These are phyloP conservation scores for Athetis lepigone DNA, from an alignment of 2,888 invertebrate species.

Conservation along the genomic window DNA sequence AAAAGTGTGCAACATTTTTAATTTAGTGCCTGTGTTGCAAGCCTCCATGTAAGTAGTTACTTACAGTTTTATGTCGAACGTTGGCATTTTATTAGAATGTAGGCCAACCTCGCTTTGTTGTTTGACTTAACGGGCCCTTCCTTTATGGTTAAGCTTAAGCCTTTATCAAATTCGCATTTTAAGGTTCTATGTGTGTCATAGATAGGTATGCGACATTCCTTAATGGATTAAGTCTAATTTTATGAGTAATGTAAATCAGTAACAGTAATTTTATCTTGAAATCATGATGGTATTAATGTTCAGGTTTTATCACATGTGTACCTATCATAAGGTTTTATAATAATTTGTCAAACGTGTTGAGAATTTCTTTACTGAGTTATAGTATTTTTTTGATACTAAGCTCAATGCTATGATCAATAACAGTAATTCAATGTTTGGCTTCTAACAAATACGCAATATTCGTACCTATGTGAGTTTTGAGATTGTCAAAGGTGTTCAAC, in stretches of 20 bases:
- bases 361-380: too few relatives aligned
- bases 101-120: conserved; percentile 76
- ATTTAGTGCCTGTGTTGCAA: conserved; percentile 74
- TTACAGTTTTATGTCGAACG: conserved; percentile 72
- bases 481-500: too few relatives aligned
- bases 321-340: too few relatives aligned
- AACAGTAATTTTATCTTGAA: background rate
- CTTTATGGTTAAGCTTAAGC: conserved; percentile 56
- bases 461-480: too few relatives aligned
- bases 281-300: too few relatives aligned
- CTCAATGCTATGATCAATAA: too few relatives aligned
- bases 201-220: conserved; percentile 4
- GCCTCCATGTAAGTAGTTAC: conserved; percentile 77
- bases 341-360: too few relatives aligned
- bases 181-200: conserved; percentile 28
- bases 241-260: conserved; percentile 17
- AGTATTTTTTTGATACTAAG: too few relatives aligned
- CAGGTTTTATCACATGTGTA: too few relatives aligned
- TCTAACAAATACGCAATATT: too few relatives aligned
- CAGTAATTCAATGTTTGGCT: too few relatives aligned
- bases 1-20: conserved; percentile 62
- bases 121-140: conserved; percentile 66
- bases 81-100: conserved; percentile 73
- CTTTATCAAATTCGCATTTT: conserved; percentile 60
- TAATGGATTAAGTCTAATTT: conserved; percentile 4